Evolutionary conservation across 2,888 invertebrate genomes (phyloP).

Genomic region (Corbicula japonica): DNA sequence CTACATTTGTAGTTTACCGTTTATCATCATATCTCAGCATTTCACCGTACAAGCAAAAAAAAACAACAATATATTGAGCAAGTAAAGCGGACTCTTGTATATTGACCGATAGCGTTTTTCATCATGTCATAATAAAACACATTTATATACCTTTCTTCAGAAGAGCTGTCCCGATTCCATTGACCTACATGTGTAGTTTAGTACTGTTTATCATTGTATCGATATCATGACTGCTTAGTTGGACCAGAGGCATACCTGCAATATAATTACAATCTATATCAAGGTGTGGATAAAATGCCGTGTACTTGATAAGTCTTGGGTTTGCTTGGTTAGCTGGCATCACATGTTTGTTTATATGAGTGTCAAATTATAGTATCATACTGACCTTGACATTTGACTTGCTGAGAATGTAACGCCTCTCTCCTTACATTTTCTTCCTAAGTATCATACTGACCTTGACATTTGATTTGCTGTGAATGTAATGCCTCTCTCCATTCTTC

Average conservation of each 20-base stretch:
- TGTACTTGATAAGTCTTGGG: too few relatives aligned
- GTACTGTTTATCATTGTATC: slow-evolving; percentile 69
- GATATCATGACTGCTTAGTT: slow-evolving; percentile 69
- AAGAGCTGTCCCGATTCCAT: slow-evolving; percentile 96
- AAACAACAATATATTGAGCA: too few relatives aligned
- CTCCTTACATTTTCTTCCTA: slow-evolving; percentile 8
- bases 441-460: slow-evolving; percentile 37
- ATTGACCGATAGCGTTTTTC: too few relatives aligned
- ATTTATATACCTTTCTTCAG: slow-evolving; percentile 91
- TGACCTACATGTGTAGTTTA: slow-evolving; percentile 85
- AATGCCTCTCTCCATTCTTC: slow-evolving; percentile 98
- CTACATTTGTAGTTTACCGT: too few relatives aligned
- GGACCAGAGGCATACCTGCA: slow-evolving; percentile 41
- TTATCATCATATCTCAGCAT: too few relatives aligned
- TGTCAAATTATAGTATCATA: background rate
- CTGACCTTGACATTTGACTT: background rate
- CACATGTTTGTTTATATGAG: too few relatives aligned
- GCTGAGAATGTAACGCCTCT: background rate
- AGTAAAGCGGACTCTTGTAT: too few relatives aligned
- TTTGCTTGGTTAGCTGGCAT: too few relatives aligned
- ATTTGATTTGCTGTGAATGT: slow-evolving; percentile 88
- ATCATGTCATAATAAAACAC: too few relatives aligned
- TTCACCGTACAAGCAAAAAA: too few relatives aligned
- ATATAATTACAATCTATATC: too few relatives aligned
- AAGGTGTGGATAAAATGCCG: too few relatives aligned